Percentiles rank a stretch among this genome's conserved stretches.
These are phyloP conservation scores for Melospiza georgiana DNA, from an alignment of 2,113 vertebrate genomes.

Conservation along the genomic window DNA sequence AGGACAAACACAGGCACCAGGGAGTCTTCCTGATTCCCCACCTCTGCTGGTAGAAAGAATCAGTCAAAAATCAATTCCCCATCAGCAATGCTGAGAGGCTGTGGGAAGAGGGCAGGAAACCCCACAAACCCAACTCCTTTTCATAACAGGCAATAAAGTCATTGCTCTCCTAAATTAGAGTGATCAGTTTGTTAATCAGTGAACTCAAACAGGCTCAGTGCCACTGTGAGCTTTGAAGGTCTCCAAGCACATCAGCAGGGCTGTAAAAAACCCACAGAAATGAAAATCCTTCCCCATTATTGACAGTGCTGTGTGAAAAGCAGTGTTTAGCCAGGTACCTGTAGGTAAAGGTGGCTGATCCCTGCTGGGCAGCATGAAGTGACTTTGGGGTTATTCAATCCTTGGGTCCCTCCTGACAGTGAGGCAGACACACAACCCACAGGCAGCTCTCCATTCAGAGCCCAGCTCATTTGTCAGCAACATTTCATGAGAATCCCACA, in stretches of 20 bases:
- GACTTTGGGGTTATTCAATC: neutral
- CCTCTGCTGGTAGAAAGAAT: neutral
- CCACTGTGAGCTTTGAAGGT: neutral
- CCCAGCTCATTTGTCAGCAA: neutral
- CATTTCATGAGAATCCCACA: neutral
- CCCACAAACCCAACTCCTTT: neutral
- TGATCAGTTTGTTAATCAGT: neutral
- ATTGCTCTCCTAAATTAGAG: neutral
- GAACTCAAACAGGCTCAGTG: neutral
- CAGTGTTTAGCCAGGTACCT: neutral
- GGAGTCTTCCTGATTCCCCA: neutral
- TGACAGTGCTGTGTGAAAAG: neutral
- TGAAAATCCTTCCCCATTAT: neutral
- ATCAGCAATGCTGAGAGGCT: neutral
- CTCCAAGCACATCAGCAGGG: neutral
- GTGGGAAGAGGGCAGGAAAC: neutral
- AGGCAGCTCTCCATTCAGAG: neutral
- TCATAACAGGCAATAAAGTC: neutral
- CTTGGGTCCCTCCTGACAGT: neutral
- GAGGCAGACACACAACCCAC: neutral
- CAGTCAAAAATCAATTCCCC: neutral
- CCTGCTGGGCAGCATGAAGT: neutral
- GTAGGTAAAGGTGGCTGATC: neutral
- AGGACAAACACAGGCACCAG: neutral
- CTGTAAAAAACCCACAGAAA: neutral